Base-by-base conservation (phyloP, 92 coral and sea anemone species). In the Porites divaricata region DNA sequence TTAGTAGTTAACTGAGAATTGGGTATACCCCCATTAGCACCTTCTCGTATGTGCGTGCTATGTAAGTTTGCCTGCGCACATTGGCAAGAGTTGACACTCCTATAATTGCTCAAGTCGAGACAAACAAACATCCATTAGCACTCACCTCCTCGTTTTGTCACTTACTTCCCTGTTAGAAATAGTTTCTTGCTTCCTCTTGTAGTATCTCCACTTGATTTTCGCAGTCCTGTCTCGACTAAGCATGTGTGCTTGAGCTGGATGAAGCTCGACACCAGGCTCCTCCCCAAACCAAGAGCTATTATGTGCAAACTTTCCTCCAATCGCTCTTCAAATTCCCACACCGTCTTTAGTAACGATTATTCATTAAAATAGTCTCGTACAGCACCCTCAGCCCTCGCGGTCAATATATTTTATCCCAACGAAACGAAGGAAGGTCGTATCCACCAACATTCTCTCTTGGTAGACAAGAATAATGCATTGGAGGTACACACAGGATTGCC, bases 1-100 rank as follows among this genome's bases (percentile, higher is more conserved):
- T n/a, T n/a, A n/a, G n/a, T n/a, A n/a, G n/a, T n/a, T n/a, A 83
- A 74, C 80, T 82, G 77, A 2, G 70, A 88, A 69, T 35, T 69
- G 74, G 51, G 52, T 73, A 73, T 45, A 54, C 78, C n/a, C n/a
- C n/a, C n/a, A n/a, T 73, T 73, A 63, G 63, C 78, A 63, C 78
- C 78, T 73, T 24, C 50, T 35, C 45, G 45, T 5, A 4, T 3
- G 45, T 35, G 45, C 45, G 6, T 35, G 45, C 45, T 35, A 35
- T 35, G 45, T 35, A 35, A 35, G 45, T 35, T 0, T 28, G 4
- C 41, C 5, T 2, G 41, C 0, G 4, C 2, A 28, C 5, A 28
- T 28, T 28, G 41, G 41, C 41, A 28, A 28, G 41, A 28, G 41
- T 28, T 28, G 41, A n/a, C n/a, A n/a, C 41, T 28, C 41, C 41